A percentile compares a stretch with the other conserved stretches of the same genome.
Evolutionary conservation across 2,797 vertebrate genomes (phyloP).

Genomic region (Ptychadena robeensis): DNA sequence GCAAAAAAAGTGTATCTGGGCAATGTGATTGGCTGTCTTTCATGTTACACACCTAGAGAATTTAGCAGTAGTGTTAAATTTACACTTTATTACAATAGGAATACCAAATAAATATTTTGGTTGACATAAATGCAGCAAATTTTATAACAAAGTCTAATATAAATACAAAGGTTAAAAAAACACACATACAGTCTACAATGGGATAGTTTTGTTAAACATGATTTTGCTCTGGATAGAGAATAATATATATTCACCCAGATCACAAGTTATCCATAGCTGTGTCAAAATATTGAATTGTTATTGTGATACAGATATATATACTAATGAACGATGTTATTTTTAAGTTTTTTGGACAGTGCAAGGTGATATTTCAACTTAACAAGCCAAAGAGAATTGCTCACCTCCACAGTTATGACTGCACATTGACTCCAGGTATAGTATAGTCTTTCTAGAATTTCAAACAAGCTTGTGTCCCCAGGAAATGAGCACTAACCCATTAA

Average conservation of each 20-base stretch:
- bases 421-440: conserved; percentile 71
- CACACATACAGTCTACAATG: neutral
- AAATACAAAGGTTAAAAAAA: neutral
- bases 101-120: too few relatives aligned
- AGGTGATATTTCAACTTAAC: conserved; percentile 69
- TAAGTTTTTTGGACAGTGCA: conserved; percentile 76
- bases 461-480: too few relatives aligned
- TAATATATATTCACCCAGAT: too few relatives aligned
- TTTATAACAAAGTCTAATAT: neutral
- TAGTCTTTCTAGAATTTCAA: neutral
- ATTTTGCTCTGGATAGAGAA: too few relatives aligned
- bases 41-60: too few relatives aligned
- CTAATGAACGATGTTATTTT: conserved; percentile 4
- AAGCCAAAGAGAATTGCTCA: conserved; percentile 66
- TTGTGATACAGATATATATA: neutral
- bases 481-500: too few relatives aligned
- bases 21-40: too few relatives aligned
- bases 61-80: too few relatives aligned
- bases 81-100: too few relatives aligned
- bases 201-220: too few relatives aligned
- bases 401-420: conserved; percentile 70
- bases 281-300: neutral
- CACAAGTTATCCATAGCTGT: neutral
- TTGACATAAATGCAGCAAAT: too few relatives aligned
- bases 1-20: too few relatives aligned